Evolutionary conservation across 2,888 invertebrate species (phyloP), one percentile per base, ranked within the genome.

Genomic region (Ichneumoninae sp.): DNA sequence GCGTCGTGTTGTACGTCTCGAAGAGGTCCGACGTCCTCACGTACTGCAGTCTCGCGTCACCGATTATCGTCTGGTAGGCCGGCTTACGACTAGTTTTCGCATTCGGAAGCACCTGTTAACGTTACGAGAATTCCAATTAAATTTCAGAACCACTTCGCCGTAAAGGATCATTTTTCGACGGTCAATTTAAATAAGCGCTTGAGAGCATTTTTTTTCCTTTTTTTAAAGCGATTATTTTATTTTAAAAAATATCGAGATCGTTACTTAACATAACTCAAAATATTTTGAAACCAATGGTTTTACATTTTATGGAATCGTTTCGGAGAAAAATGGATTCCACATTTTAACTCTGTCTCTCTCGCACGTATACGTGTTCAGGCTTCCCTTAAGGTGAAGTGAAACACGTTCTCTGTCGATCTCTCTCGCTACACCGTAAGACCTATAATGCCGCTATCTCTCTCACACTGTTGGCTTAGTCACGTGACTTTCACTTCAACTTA

Each of bases 11-110:
- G 89, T 91, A 91, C 19, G 83, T 88, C 65, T 88, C 88, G 65
- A 93, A 93, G 52, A 92, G 85, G 33, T 88, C 88, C 44, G 87
- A 86, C 10, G 92, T 93, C 72, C 90, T 91, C n/a, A 85, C 82
- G 71, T 93, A 91, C 44, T 90, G 91, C 19, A 93, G 84, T 36
- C 79, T 84, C 68, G 91, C 85, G 44, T 91, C 90, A 33, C 90
- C 90, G 33, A 83, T 87, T 83, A 91, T 90, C 84, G 91, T 93
- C 86, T 90, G 88, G 50, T 90, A 90, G 33, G 82, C 88, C 54
- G 89, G 85, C 80, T 88, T 91, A 54, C 44, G 80, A 80, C 77
- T 86, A 8, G 22, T 72, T 76, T 81, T 87, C 69, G 68, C 76
- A 79, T 79, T 83, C 74, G 81, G 84, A 70, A 86, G 66, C 70